Evolutionary conservation across 1,140 invertebrate genomes (phyloP).

Genomic region (Stenopsyche tienmushanensis): DNA sequence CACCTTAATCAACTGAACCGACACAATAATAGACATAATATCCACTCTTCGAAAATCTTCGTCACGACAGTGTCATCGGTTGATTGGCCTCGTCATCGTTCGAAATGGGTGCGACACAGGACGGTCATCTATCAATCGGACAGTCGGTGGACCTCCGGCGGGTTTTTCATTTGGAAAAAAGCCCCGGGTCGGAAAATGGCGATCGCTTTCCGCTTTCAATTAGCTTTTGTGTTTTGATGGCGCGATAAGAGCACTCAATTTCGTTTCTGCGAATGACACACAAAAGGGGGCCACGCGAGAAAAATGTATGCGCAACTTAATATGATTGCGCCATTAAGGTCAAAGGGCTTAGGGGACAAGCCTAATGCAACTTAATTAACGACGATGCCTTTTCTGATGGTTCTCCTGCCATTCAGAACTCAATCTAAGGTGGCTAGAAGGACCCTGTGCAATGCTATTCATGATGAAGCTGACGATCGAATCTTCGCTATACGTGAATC

Average conservation of each 20-base stretch:
- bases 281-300: not conserved
- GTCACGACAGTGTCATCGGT: not conserved
- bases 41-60: not conserved
- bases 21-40: not conserved
- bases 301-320: too few species aligned
- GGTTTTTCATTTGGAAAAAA: conserved; percentile 23
- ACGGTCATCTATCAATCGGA: conserved; percentile 8
- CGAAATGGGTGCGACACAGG: not conserved
- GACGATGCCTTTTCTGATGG: not conserved
- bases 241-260: not conserved
- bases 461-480: too few species aligned
- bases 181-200: conserved; percentile 15
- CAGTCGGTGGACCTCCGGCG: not conserved
- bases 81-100: not conserved
- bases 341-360: not conserved
- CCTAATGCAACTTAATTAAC: too few species aligned
- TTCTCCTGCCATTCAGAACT: not conserved
- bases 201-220: conserved; percentile 31
- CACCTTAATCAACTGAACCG: too few species aligned
- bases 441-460: too few species aligned
- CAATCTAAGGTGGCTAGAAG: not conserved
- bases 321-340: not conserved
- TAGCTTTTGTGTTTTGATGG: conserved; percentile 7
- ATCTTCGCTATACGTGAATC: too few species aligned
- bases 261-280: not conserved